Base-by-base conservation (phyloP, 2,888 invertebrate species). In the Allophyes oxyacanthae region DNA sequence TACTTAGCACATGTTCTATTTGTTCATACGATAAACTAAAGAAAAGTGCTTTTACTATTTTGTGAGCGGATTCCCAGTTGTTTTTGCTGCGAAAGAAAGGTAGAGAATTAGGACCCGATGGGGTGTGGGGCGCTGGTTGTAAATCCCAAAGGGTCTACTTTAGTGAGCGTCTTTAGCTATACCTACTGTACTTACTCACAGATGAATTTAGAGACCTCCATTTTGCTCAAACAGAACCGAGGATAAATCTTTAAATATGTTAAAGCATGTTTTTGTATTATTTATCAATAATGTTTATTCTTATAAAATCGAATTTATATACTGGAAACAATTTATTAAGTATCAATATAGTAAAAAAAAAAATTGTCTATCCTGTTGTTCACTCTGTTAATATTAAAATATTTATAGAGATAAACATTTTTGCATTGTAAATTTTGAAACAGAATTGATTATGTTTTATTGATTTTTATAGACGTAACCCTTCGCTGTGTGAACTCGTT, bases 111-210 rank as follows among this genome's bases (percentile, higher is more conserved):
- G 75, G 72, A 55, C 58, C 49, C 54, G 48, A 67, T 68, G 68
- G 77, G 77, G 68, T 75, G 68, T 59, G 77, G 71, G 63, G 43
- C 33, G 73, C 14, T 32, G 60, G 77, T 45, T 58, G 68, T 75
- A 75, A 75, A 75, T 77, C 77, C 77, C 77, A 9, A 64, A 74
- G 63, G 75, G 77, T 74, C 59, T 71, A 65, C 62, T 65, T 74
- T 77, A 68, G 72, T 56, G 65, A 65, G 36, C 72, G 62, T 75
- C 77, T 74, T 75, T 77, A 77, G 69, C 56, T 40, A 36, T 64
- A 54, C 54, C 42, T 57, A 46, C 49, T 46, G 34, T 53, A 51
- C 42, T 54, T 62, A 51, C 55, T 65, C 26, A 44, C 44, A 61
- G 64, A 72, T 50, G 70, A 70, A 75, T 64, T 75, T 64, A 62